Percentiles rank a stretch among this genome's conserved stretches.
These are phyloP conservation scores for Calcarius ornatus DNA, from an alignment of 2,113 vertebrate species.

Conservation along the genomic window DNA sequence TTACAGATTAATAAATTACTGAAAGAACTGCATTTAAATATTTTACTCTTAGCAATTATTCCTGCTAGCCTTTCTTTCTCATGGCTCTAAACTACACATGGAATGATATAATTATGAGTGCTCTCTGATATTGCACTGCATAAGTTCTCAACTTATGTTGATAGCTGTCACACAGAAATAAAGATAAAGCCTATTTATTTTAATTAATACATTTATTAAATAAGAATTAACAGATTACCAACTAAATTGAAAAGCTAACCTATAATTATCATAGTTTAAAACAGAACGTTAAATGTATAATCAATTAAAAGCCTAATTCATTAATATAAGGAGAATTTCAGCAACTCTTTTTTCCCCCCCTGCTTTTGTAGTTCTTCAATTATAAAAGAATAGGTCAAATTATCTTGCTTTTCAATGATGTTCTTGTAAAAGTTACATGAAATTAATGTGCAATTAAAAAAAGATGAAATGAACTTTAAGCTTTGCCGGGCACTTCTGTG, in stretches of 20 bases:
- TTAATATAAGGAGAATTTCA: conserved; percentile 18
- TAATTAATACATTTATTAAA: conserved; percentile 59
- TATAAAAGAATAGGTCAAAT: conserved; percentile 12
- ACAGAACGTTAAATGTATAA: conserved; percentile 45
- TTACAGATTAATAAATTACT: neutral
- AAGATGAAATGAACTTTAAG: conserved; percentile 11
- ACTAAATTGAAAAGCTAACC: conserved; percentile 32
- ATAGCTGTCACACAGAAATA: conserved; percentile 59
- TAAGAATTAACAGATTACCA: conserved; percentile 42
- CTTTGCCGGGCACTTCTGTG: neutral
- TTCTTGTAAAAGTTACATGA: conserved; percentile 10
- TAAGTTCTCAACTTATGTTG: conserved; percentile 27
- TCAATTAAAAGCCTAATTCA: conserved; percentile 40
- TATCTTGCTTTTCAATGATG: conserved; percentile 8
- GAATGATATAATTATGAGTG: neutral
- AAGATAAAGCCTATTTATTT: conserved; percentile 52
- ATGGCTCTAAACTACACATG: neutral
- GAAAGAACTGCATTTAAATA: neutral
- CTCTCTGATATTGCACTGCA: neutral
- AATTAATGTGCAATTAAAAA: conserved; percentile 47
- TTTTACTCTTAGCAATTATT: neutral
- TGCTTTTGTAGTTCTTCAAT: conserved; percentile 15
- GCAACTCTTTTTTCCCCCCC: neutral
- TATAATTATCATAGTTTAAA: conserved; percentile 18
- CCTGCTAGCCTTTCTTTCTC: neutral